These are phyloP conservation scores for Acanthoscelides obtectus DNA, from an alignment of 2,888 invertebrate genomes.

Conservation along the genomic window DNA sequence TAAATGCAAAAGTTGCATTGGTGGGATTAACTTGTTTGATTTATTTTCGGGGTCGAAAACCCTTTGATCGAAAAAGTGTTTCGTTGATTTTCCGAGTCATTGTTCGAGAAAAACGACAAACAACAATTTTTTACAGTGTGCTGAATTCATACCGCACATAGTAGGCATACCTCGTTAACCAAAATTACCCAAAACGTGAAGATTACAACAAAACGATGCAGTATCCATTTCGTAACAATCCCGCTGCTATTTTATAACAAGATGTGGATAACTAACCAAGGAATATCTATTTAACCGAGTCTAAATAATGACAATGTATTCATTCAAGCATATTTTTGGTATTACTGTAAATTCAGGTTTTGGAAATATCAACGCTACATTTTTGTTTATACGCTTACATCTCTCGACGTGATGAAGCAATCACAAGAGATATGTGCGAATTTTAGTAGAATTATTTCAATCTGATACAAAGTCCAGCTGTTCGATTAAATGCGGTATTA, in stretches of 20 bases:
- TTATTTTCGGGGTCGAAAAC: too few relatives aligned
- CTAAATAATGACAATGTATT: background rate
- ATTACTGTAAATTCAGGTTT: background rate
- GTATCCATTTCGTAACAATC: background rate
- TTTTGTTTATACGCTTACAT: background rate
- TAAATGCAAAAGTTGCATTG: too few relatives aligned
- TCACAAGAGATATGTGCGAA: background rate
- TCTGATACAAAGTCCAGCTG: too few relatives aligned
- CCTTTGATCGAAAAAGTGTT: too few relatives aligned
- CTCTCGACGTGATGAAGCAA: background rate
- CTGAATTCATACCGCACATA: background rate
- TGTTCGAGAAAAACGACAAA: too few relatives aligned
- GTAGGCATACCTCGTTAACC: background rate
- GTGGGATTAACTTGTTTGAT: too few relatives aligned
- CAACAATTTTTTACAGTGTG: background rate
- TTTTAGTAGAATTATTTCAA: too few relatives aligned
- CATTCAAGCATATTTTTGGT: background rate
- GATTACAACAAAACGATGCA: background rate
- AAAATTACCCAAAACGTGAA: background rate
- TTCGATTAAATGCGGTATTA: too few relatives aligned
- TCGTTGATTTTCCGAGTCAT: too few relatives aligned
- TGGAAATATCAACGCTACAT: background rate
- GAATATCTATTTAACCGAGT: background rate
- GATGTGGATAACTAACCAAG: background rate
- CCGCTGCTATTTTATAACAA: background rate